Conservation (phyloP, 2,113 vertebrate species). For the Stomatorhinus ivindoensis region DNA sequence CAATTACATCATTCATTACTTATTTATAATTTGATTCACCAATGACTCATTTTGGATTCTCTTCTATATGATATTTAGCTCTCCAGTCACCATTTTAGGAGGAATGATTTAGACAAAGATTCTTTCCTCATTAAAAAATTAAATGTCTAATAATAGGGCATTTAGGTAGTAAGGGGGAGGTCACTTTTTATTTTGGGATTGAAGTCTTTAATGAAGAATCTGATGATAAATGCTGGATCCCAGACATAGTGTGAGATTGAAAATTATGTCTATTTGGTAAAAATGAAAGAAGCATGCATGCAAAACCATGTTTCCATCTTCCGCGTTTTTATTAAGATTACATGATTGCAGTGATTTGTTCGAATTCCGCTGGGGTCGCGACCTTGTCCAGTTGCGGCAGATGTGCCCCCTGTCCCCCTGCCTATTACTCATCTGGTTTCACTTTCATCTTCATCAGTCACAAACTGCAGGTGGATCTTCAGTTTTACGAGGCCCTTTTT, state of each 20-base stretch:
- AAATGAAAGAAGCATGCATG: neutral
- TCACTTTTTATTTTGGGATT: neutral
- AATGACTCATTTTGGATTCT: neutral
- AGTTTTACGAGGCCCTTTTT: neutral
- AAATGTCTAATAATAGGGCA: neutral
- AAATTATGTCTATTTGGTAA: neutral
- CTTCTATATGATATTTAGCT: neutral
- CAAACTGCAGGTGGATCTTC: constrained; percentile 15
- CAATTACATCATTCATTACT: constrained; percentile 2
- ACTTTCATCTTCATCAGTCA: constrained; percentile 11
- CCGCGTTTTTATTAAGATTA: neutral
- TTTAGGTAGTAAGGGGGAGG: neutral
- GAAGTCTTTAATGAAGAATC: neutral
- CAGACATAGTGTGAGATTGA: neutral
- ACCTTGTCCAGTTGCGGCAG: constrained; percentile 1
- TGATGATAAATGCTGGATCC: neutral
- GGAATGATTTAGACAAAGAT: neutral
- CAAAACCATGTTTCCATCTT: neutral
- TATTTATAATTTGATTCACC: neutral
- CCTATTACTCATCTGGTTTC: constrained; percentile 6
- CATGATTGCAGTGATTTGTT: neutral
- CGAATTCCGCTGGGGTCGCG: neutral
- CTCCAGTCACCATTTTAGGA: neutral
- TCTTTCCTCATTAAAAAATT: neutral
- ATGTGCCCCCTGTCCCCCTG: neutral